A percentile compares a stretch with the other conserved stretches of the same genome.
Evolutionary conservation across 2,888 invertebrate genomes (phyloP).

Genomic region (Microdon myrmicae): DNA sequence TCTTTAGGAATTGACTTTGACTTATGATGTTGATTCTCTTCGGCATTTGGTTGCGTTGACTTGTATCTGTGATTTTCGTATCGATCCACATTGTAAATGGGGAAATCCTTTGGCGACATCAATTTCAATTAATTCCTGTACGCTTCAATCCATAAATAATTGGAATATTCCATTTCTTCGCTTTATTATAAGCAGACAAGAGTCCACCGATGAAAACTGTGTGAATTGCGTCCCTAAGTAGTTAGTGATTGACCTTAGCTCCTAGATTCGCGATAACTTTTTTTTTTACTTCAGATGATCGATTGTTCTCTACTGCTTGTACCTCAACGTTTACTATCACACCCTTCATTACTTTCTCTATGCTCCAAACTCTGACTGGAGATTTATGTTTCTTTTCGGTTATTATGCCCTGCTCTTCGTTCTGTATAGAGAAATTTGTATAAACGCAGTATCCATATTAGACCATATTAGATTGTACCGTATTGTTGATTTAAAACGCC

Average conservation of each 20-base stretch:
- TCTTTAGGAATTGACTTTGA: slow-evolving; percentile 54
- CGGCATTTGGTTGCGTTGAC: slow-evolving; percentile 63
- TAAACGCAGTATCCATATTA: slow-evolving; percentile 54
- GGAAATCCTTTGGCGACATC: slow-evolving; percentile 61
- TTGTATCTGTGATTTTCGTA: slow-evolving; percentile 66
- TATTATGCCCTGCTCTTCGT: slow-evolving; percentile 61
- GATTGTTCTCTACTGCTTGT: slow-evolving; percentile 64
- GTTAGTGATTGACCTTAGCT: slow-evolving; percentile 63
- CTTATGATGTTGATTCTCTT: slow-evolving; percentile 58
- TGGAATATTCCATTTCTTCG: slow-evolving; percentile 70
- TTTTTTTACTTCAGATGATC: slow-evolving; percentile 64
- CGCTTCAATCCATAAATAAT: slow-evolving; percentile 76
- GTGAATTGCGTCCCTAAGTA: slow-evolving; percentile 70
- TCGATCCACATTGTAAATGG: slow-evolving; percentile 63
- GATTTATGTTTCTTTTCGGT: slow-evolving; percentile 59
- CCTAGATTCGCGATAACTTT: slow-evolving; percentile 62
- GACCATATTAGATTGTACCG: slow-evolving; percentile 32
- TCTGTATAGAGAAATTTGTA: slow-evolving; percentile 62
- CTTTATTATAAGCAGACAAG: slow-evolving; percentile 72
- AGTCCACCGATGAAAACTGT: slow-evolving; percentile 76
- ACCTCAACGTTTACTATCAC: slow-evolving; percentile 65
- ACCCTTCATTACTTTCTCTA: slow-evolving; percentile 62
- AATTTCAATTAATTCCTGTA: slow-evolving; percentile 65
- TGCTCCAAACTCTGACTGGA: slow-evolving; percentile 52
- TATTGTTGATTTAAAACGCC: slow-evolving; percentile 42